These are phyloP conservation scores for Dromaius novaehollandiae DNA, from an alignment of 2,113 vertebrate genomes.

Conservation along the genomic window DNA sequence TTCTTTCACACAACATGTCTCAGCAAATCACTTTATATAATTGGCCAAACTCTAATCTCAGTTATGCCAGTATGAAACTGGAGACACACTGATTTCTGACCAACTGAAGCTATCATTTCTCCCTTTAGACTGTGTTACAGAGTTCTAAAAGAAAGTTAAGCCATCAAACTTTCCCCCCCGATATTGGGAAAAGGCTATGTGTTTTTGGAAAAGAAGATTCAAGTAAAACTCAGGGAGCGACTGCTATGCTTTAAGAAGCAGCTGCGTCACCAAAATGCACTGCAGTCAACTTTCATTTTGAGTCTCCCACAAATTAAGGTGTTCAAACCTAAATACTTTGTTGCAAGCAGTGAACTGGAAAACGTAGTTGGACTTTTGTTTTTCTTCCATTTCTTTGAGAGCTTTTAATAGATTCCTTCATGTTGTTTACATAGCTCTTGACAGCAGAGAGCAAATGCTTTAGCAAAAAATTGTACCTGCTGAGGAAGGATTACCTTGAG, in stretches of 20 bases:
- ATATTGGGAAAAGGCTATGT: neutral
- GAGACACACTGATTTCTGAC: neutral
- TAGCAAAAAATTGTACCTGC: neutral
- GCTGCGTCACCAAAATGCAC: neutral
- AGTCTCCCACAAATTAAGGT: neutral
- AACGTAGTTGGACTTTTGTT: neutral
- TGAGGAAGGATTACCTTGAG: neutral
- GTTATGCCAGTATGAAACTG: neutral
- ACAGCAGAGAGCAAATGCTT: neutral
- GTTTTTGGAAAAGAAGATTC: neutral
- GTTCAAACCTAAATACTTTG: neutral
- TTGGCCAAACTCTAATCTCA: neutral
- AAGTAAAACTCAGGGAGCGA: neutral
- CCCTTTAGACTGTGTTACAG: neutral
- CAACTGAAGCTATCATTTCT: neutral
- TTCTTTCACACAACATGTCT: neutral
- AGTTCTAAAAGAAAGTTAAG: neutral
- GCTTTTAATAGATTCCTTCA: neutral
- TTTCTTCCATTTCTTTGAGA: neutral
- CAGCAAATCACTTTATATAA: slow-evolving; percentile 4
- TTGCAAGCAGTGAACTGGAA: neutral
- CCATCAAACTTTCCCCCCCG: neutral
- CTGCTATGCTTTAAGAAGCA: neutral
- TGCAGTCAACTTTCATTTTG: neutral
- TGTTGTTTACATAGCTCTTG: neutral